Percentiles rank a stretch among this genome's conserved stretches.
phyloP scores from a whole-genome alignment of 2,888 invertebrate genomes.

The Anoplius nigerrimus region DNA sequence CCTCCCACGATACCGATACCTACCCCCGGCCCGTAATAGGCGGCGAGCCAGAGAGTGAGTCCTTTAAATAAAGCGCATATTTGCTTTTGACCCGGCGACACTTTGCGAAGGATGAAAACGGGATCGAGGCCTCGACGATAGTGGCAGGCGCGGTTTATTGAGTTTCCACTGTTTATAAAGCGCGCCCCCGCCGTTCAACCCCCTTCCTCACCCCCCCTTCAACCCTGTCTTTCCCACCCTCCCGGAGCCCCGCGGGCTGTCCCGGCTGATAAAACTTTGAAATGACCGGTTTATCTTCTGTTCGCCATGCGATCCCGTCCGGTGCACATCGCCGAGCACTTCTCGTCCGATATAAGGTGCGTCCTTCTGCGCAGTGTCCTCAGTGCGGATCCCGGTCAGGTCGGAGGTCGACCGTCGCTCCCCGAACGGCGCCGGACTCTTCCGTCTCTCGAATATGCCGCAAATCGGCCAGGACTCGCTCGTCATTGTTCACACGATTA shows the following conservation, averaged over 20 bases:
- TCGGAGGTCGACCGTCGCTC: too few species aligned
- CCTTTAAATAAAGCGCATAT: too few species aligned
- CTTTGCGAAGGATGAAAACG: not conserved
- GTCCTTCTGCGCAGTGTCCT: not conserved
- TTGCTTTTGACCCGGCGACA: too few species aligned
- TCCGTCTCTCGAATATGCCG: too few species aligned
- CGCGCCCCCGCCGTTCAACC: constrained; percentile 29
- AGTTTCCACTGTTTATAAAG: constrained; percentile 57
- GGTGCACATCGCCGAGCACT: constrained; percentile 38
- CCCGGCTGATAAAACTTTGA: constrained; percentile 54
- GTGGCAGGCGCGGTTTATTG: constrained; percentile 49
- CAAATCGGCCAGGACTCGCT: too few species aligned
- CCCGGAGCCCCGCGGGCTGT: constrained; percentile 21
- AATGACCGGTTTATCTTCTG: constrained; percentile 65
- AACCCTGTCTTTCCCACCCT: constrained; percentile 29
- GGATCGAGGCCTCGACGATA: constrained; percentile 13
- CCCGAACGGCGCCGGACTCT: too few species aligned
- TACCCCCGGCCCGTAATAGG: too few species aligned
- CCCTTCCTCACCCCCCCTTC: constrained; percentile 33
- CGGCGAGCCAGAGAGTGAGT: too few species aligned
- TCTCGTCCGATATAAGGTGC: constrained; percentile 31
- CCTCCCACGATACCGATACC: too few species aligned
- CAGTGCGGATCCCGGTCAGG: too few species aligned
- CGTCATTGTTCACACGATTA: too few species aligned
- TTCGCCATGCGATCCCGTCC: constrained; percentile 51